Evolutionary conservation across 2,888 invertebrate genomes (phyloP).

Genomic region (Blastobasis lacticolella): DNA sequence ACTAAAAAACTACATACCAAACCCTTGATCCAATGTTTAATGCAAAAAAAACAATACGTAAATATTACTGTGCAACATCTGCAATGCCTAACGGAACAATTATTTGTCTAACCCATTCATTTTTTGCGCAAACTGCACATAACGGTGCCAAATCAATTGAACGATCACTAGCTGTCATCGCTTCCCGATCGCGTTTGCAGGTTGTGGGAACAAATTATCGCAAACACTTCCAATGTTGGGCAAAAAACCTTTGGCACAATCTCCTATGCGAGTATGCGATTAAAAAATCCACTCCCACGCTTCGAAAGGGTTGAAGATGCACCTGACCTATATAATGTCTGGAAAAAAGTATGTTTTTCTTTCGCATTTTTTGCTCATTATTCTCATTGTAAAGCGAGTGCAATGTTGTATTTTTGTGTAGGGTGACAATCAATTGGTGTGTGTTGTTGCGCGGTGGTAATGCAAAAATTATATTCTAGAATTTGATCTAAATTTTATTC

Average conservation of each 20-base stretch:
- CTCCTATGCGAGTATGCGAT: slow-evolving; percentile 48
- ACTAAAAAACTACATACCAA: no score
- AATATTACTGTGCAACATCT: no score
- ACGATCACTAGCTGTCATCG: slow-evolving; percentile 60
- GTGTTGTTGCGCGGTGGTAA: no score
- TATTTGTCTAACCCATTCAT: slow-evolving; percentile 19
- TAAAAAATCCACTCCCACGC: slow-evolving; percentile 67
- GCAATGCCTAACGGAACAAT: not conserved
- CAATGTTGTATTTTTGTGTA: slow-evolving; percentile 35
- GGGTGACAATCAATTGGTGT: slow-evolving; percentile 20
- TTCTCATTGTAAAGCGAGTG: slow-evolving; percentile 45
- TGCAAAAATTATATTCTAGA: no score
- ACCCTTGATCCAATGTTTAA: no score
- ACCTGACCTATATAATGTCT: slow-evolving; percentile 69
- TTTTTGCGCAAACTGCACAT: slow-evolving; percentile 28
- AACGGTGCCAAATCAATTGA: slow-evolving; percentile 48
- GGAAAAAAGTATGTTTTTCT: slow-evolving; percentile 53
- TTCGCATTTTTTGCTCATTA: slow-evolving; percentile 61
- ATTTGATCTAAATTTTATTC: no score
- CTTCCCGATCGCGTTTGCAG: slow-evolving; percentile 50
- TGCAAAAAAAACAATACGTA: no score
- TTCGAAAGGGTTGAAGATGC: slow-evolving; percentile 67
- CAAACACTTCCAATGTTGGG: slow-evolving; percentile 56
- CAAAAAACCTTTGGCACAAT: slow-evolving; percentile 55
- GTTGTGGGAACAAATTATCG: slow-evolving; percentile 73